Base-by-base conservation (phyloP, 2,113 vertebrate genomes). In the Cavia aperea region DNA sequence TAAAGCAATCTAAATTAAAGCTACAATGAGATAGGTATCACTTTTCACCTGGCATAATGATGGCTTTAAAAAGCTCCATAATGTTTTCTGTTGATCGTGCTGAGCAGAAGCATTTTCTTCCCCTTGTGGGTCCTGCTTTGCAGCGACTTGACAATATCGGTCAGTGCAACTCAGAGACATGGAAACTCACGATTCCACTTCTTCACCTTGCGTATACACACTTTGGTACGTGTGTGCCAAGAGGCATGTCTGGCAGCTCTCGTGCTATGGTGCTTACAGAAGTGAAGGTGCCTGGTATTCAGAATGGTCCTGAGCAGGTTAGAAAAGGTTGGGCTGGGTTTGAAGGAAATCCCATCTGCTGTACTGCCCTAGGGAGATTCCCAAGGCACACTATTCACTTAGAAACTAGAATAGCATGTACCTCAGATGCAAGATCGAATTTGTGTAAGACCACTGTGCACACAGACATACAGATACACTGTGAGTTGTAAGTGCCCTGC, bases 1-100 rank as follows among this genome's bases (percentile, higher is more conserved):
- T 93, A 94, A 96, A 91, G 60, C 79, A 86, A 83, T 87, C 58
- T 81, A 92, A 94, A 92, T 95, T 81, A 95, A 95, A 92, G 62
- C 54, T 81, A 92, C 90, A 95, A 81, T 87, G 60, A 86, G 43
- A 81, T 86, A 88, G 77, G 39, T 81, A 95, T 78, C 60, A 94
- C 33, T 72, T 94, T 92, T 92, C 89, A 89, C 12, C 18, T n/a
- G 70, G 77, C 54, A 72, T 54, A 92, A 89, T 58, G 81, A 91
- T 95, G 82, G 70, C 31, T 92, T 86, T 87, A 49, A 23, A 54
- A 89, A 90, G 31, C 90, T 92, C 83, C 58, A 54, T 79, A 75
- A 79, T 70, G 62, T 73, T 36, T 91, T 58, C 65, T 8, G 24
- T 51, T 89, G 39, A 81, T 54, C 54, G 65, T 39, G 13, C 39